Base-by-base conservation (phyloP, 1,140 invertebrate species). In the Marisa cornuarietis region DNA sequence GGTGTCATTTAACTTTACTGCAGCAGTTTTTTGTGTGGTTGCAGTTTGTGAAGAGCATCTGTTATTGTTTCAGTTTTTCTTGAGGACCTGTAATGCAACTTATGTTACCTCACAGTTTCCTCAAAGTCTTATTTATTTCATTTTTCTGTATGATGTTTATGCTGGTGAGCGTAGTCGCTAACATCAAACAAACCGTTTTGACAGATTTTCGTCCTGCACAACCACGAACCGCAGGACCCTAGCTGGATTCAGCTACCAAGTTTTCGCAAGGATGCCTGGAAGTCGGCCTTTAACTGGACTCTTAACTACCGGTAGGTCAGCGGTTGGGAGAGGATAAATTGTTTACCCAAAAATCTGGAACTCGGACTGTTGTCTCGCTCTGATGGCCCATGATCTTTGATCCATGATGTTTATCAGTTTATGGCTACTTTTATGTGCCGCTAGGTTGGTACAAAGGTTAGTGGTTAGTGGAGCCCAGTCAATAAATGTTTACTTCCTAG, bases 251-350 rank as follows among this genome's bases (percentile, higher is more conserved):
- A 51, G 18, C 14, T 16, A 49, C 75, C 75, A 6, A 76, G 75
- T 61, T 76, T 76, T 20, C 22, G 66, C 1, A 63, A 71, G 18
- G n/a, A 13, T 0, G 72, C 76, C 31, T 84, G 83, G 81, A 71
- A 81, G 18, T 42, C 54, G 20, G 79, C 78, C 58, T 87, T 88
- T 73, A 86, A 87, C 75, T 84, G 81, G 80, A 88, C 87, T 4
- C 78, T 85, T 79, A 85, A 84, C 26, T 88, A 87, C 54, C 62
- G 87, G 76, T 76, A 16, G 6, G 61, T 75, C 31, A 42, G 31
- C 31, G 31, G 31, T 4, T 42, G 6, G 6, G 31, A 42, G 31
- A 42, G 31, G 6, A 42, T 42, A 42, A 42, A 2, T 42, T 42
- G 3, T 42, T 6, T 42, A 42, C 31, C 31, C 3, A 42, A 2